These are phyloP conservation scores for Bombus terrestris DNA, from an alignment of 1,140 invertebrate genomes.

Conservation along the genomic window DNA sequence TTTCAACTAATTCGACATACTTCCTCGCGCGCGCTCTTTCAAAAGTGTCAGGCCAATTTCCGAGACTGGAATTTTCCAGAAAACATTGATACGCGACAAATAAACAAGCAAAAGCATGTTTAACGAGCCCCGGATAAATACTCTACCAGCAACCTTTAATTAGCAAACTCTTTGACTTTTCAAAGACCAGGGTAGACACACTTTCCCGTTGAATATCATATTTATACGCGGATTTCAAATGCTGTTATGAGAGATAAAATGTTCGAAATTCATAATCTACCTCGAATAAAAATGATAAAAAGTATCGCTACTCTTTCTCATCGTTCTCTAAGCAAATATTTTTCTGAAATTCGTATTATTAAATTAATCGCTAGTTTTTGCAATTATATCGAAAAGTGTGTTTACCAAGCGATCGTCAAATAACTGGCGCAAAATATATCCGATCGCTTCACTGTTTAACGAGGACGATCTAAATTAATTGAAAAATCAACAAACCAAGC, in stretches of 20 bases:
- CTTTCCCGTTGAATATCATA: not conserved
- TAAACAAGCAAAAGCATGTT: not conserved
- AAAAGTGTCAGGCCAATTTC: not conserved
- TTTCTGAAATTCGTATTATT: not conserved
- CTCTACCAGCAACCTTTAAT: constrained; percentile 2
- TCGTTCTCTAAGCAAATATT: not conserved
- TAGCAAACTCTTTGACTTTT: not conserved
- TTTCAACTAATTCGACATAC: constrained; percentile 7
- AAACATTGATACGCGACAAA: constrained; percentile 5
- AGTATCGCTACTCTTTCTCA: not conserved
- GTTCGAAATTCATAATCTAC: not conserved
- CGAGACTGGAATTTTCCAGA: not conserved
- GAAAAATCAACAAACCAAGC: too few species aligned
- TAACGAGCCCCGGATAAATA: not conserved
- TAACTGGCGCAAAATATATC: not conserved
- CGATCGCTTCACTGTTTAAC: not conserved
- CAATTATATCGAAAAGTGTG: not conserved
- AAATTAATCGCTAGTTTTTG: not conserved
- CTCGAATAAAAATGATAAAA: not conserved
- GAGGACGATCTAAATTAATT: not conserved
- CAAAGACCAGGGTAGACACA: not conserved
- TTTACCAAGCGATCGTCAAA: not conserved
- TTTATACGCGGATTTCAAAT: not conserved
- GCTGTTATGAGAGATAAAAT: not conserved
- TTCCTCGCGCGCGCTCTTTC: not conserved